Conservation (phyloP, 2,113 vertebrate genomes). For the Brachyhypopomus occidentalis region DNA sequence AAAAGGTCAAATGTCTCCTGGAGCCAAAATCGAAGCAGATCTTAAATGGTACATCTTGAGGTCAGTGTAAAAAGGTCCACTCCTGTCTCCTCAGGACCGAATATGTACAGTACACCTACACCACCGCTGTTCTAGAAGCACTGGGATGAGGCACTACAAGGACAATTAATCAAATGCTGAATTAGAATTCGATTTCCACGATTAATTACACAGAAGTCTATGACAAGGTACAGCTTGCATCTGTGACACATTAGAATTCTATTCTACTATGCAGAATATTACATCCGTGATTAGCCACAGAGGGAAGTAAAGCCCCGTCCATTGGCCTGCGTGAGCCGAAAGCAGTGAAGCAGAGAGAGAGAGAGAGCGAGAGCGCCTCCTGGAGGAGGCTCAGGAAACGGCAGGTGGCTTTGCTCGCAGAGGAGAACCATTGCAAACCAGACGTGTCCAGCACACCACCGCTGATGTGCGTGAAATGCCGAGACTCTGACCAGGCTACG, state of each 20-base stretch:
- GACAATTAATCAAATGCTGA: slow-evolving; percentile 5
- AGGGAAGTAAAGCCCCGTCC: background rate
- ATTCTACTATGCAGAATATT: background rate
- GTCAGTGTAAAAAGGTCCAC: slow-evolving; percentile 24
- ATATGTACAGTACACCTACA: slow-evolving; percentile 35
- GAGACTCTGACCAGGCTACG: background rate
- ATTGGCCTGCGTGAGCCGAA: background rate
- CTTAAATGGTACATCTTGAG: background rate
- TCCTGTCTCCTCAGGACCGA: background rate
- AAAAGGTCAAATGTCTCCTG: background rate
- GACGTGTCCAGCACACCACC: too few species aligned
- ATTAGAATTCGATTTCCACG: background rate
- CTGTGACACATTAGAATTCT: background rate
- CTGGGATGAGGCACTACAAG: slow-evolving; percentile 58
- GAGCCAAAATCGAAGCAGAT: background rate
- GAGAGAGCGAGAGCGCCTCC: slow-evolving; percentile 18
- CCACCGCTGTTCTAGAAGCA: slow-evolving; percentile 51
- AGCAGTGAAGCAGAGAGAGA: slow-evolving; percentile 12
- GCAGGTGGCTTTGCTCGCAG: too few species aligned
- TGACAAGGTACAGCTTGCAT: too few species aligned
- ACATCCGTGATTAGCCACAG: background rate
- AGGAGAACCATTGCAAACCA: too few species aligned
- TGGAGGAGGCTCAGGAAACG: too few species aligned
- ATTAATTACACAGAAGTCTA: background rate
- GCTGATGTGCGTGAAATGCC: too few species aligned